Base-by-base conservation (phyloP, 2,113 vertebrate species). In the Romanogobio albipinnatus region DNA sequence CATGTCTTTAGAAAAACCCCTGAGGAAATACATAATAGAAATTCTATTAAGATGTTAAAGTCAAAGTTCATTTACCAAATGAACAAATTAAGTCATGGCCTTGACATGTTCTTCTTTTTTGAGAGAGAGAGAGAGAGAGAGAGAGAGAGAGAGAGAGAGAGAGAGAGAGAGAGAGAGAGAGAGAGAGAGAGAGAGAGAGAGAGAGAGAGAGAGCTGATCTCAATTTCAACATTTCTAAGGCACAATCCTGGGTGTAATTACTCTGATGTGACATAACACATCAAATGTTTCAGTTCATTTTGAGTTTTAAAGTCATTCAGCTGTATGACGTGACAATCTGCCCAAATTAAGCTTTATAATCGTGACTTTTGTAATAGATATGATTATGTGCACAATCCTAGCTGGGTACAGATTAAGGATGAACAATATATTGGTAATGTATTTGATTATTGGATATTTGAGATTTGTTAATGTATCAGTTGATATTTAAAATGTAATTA, bases 61-160 rank as follows among this genome's bases (percentile, higher is more conserved):
- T 33, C 78, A 68, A 62, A 24, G 14, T 45, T 62, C 36, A 14
- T 79, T 79, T 45, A 79, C 39, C 58, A 43, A 13, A 78, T n/a
- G 1, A 76, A n/a, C 15, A 49, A 45, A 26, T 26, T 0, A 49
- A 80, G 8, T 49, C 43, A 24, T 78, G 76, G 53, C n/a, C 39
- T 62, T 79, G 58, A 64, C 33, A 77, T 29, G n/a, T 36, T 47
- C 39, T 19, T 62, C 47, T 61, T 62, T 19, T n/a, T 29, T 29
- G 36, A 39, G 36, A 39, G 5, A 39, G 36, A 39, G 36, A 39
- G 36, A 39, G 36, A 36, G 29, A 39, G 19, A 36, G 36, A 39
- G 36, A 39, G 5, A 39, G 36, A 39, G 36, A 39, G 36, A 39
- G 36, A 36, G 29, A 39, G 19, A n/a, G 36, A 39, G 36, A 39